Percentiles rank a stretch among this genome's conserved stretches.
Conservation (phyloP, 2,888 invertebrate genomes). For the Nomada fabriciana region DNA sequence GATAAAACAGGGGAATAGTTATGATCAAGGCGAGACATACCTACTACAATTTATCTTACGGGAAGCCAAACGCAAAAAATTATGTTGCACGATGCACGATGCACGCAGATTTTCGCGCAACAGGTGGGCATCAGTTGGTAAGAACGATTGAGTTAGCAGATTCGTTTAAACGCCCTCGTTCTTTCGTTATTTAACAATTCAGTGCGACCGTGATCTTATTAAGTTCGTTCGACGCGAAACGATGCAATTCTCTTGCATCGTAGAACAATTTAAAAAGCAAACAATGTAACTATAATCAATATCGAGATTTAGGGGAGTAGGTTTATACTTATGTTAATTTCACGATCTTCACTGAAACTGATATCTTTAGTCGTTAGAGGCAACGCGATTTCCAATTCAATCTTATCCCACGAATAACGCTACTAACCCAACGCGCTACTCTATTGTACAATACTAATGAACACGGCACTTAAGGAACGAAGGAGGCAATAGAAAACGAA, state of each 20-base stretch:
- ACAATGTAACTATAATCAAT: not conserved
- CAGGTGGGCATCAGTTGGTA: slow-evolving; percentile 65
- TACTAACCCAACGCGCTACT: too few relatives aligned
- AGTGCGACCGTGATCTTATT: not conserved
- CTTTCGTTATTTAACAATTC: slow-evolving; percentile 3
- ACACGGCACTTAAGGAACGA: slow-evolving; percentile 18
- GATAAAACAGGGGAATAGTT: too few relatives aligned
- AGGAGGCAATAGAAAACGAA: not conserved
- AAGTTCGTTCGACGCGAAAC: not conserved
- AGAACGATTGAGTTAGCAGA: slow-evolving; percentile 46
- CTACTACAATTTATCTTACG: too few relatives aligned
- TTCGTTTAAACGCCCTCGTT: slow-evolving; percentile 15
- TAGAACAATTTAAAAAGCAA: not conserved
- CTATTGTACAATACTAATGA: slow-evolving; percentile 30
- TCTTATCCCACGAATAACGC: slow-evolving; percentile 9
- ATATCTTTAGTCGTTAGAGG: slow-evolving; percentile 54
- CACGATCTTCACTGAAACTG: slow-evolving; percentile 11
- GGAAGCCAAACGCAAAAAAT: too few relatives aligned
- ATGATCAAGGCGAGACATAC: too few relatives aligned
- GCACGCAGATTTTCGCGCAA: slow-evolving; percentile 68
- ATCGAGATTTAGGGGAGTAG: not conserved
- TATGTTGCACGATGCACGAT: slow-evolving; percentile 54
- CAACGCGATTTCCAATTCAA: slow-evolving; percentile 47
- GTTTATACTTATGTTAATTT: not conserved
- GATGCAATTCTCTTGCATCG: not conserved